Evolutionary conservation across 1,140 invertebrate genomes (phyloP).

Genomic region (Papilio machaon): DNA sequence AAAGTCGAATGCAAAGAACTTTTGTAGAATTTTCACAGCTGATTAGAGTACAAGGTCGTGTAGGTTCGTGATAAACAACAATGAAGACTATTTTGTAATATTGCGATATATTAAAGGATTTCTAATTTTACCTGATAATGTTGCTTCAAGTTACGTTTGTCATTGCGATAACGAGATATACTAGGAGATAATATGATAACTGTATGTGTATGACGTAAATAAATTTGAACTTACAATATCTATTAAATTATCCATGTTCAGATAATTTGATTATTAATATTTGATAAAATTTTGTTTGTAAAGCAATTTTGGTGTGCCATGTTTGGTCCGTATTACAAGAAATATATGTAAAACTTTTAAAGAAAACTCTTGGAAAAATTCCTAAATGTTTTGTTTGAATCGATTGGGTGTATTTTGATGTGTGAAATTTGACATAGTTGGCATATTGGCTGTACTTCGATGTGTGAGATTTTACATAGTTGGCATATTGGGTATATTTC

Average conservation of each 20-base stretch:
- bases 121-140: conserved; percentile 37
- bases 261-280: background rate
- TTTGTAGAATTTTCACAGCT: conserved; percentile 40
- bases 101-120: conserved; percentile 51
- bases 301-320: background rate
- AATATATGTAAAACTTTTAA: background rate
- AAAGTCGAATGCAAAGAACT: conserved; percentile 31
- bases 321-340: background rate
- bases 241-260: background rate
- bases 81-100: conserved; percentile 60
- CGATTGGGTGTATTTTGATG: too few relatives aligned
- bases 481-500: too few relatives aligned
- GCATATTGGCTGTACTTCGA: too few relatives aligned
- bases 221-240: conserved; percentile 33
- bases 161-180: conserved; percentile 16
- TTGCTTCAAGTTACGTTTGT: conserved; percentile 5
- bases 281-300: background rate
- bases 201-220: conserved; percentile 16
- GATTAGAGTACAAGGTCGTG: conserved; percentile 50
- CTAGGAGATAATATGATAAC: background rate
- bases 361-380: too few relatives aligned
- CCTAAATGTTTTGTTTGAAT: too few relatives aligned
- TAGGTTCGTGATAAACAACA: conserved; percentile 57
- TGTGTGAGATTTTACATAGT: too few relatives aligned
- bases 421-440: too few relatives aligned